phyloP scores from a whole-genome alignment of 2,797 vertebrate genomes.

The Acanthiza pusilla region DNA sequence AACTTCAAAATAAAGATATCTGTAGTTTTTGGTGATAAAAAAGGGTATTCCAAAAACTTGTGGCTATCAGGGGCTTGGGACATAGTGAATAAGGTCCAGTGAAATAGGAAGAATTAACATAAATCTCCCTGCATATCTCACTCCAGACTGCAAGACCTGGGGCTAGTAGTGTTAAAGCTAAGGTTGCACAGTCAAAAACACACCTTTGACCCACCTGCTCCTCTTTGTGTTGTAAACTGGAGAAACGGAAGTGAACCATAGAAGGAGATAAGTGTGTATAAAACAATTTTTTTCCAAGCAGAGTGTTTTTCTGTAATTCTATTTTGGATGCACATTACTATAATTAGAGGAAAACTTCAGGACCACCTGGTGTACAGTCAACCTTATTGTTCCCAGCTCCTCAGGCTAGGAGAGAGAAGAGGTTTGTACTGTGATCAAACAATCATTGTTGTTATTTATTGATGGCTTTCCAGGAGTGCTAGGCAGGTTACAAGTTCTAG shows the following conservation, averaged over 20 bases:
- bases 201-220: not conserved
- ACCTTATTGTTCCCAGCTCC: not conserved
- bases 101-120: not conserved
- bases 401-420: not conserved
- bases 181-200: not conserved
- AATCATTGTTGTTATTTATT: not conserved
- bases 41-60: not conserved
- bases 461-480: not conserved
- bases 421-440: not conserved
- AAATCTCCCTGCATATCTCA: not conserved
- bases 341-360: not conserved
- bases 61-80: not conserved
- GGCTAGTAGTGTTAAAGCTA: not conserved
- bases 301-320: not conserved
- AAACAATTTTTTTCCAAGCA: not conserved
- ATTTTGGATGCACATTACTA: not conserved
- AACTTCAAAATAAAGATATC: not conserved
- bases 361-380: not conserved
- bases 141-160: not conserved
- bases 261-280: not conserved
- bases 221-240: not conserved
- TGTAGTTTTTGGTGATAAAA: not conserved
- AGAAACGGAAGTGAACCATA: not conserved
- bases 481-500: not conserved
- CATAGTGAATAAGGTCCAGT: not conserved